phyloP scores from a whole-genome alignment of 2,113 vertebrate genomes.

The Arothron firmamentum region DNA sequence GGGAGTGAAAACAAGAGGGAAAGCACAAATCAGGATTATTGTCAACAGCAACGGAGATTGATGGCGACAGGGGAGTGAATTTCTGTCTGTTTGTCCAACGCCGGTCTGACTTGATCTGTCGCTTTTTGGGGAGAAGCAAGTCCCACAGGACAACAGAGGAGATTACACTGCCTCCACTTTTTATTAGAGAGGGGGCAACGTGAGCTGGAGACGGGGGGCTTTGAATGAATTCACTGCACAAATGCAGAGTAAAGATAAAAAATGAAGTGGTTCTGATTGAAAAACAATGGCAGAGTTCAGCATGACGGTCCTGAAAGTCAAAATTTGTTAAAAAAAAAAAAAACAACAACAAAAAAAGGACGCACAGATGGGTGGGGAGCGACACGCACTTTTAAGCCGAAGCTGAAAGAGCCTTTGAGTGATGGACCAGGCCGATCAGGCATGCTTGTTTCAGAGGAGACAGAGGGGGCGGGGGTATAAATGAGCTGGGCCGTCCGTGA shows the following conservation, averaged over 20 bases:
- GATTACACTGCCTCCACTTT: constrained; percentile 65
- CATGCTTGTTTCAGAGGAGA: constrained; percentile 45
- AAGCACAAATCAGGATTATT: constrained; percentile 70
- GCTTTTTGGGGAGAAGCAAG: constrained; percentile 46
- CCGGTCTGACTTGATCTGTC: constrained; percentile 62
- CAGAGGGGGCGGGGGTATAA: constrained; percentile 15
- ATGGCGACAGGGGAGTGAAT: constrained; percentile 70
- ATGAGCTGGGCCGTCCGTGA: constrained; percentile 36
- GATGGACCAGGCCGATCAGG: constrained; percentile 68
- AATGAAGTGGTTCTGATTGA: constrained; percentile 18
- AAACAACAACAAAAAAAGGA: constrained; percentile 1
- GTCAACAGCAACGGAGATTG: constrained; percentile 65
- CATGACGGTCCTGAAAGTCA: background rate
- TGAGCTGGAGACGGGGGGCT: constrained; percentile 39
- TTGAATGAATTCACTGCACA: constrained; percentile 26
- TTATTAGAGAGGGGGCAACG: constrained; percentile 49
- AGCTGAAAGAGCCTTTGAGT: constrained; percentile 49
- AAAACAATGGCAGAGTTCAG: background rate
- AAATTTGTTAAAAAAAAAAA: no score
- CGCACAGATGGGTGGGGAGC: constrained; percentile 29
- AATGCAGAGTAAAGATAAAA: constrained; percentile 35
- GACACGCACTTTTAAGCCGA: constrained; percentile 50
- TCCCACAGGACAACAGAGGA: constrained; percentile 57
- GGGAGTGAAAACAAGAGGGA: constrained; percentile 58
- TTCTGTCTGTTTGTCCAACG: constrained; percentile 63